phyloP scores from a whole-genome alignment of 2,797 vertebrate genomes.

The Sphenodon punctatus region DNA sequence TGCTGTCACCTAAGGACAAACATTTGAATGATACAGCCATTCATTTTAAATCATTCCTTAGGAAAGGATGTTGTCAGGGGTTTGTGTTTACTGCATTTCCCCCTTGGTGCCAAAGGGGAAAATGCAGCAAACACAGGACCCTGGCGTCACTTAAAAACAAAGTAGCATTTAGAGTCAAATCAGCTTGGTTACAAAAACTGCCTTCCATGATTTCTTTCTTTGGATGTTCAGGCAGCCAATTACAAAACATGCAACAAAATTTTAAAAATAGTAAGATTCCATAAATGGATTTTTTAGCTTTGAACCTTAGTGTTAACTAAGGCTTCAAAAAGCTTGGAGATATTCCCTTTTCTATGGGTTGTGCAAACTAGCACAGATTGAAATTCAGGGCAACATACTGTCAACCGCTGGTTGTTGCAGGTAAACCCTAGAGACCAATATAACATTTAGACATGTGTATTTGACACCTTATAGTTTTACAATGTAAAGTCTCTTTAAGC shows the following conservation, averaged over 20 bases:
- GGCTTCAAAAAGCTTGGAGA: conserved; percentile 22
- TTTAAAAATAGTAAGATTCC: conserved; percentile 18
- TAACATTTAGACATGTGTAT: background rate
- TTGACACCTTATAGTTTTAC: background rate
- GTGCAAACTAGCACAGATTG: background rate
- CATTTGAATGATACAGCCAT: background rate
- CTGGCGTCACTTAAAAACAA: no score
- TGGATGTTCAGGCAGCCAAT: background rate
- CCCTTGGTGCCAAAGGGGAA: no score
- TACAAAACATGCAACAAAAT: background rate
- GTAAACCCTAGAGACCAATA: background rate
- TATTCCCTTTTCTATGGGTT: conserved; percentile 5
- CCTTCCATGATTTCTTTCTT: background rate
- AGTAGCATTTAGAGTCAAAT: background rate
- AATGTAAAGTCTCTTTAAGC: no score
- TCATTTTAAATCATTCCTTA: background rate
- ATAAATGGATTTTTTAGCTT: background rate
- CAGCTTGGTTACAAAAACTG: background rate
- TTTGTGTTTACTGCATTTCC: no score
- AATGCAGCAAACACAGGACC: no score
- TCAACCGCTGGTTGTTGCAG: background rate
- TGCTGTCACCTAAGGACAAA: no score
- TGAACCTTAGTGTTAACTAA: background rate
- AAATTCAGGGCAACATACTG: background rate
- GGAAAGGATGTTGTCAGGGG: background rate